Evolutionary conservation across 92 coral and sea anemone genomes (phyloP), one percentile per base, ranked within the genome.

Genomic region (Micromussa lordhowensis): DNA sequence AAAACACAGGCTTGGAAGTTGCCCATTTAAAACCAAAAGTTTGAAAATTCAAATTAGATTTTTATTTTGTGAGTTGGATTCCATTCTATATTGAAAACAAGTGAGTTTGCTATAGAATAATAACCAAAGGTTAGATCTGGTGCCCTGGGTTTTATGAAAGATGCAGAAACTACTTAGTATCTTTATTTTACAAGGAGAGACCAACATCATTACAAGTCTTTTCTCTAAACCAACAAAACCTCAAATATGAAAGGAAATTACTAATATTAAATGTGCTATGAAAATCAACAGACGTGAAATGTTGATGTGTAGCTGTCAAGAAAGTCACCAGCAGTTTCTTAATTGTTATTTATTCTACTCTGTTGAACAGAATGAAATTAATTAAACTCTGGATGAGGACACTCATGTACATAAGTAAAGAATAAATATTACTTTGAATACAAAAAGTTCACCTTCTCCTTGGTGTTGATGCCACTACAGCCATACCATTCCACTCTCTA

Each of bases 401-500:
- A 57, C 53, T 9, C 30, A 28, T 22, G 31, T 38, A 48, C 11
- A 35, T 17, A 53, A n/a, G 40, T 71, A 19, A 19, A 17, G 64
- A 15, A 31, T 72, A 74, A 74, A 74, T 38, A 31, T 9, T 11
- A 66, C 28, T 66, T 44, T 44, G 8, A 9, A 66, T 18, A 0
- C 0, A 53, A 22, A 21, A 22, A 8, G 51, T 86, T 88, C 85
- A 93, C 96, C 49, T 88, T 88, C 82, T 98, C 94, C 93, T 86
- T 48, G 79, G 90, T 71, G 82, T 31, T 10, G 91, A 59, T 75
- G 95, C 79, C 63, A 85, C 83, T 17, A 96, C 90, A 40, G 94
- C 87, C 22, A 98, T 86, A 17, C 91, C 91, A 83, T 96, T 98
- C 99, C 99, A 98, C 85, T 98, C 99, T 76, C 96, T 86, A 48